These are phyloP conservation scores for Mastomys coucha DNA, from an alignment of 2,113 vertebrate species.

Conservation along the genomic window DNA sequence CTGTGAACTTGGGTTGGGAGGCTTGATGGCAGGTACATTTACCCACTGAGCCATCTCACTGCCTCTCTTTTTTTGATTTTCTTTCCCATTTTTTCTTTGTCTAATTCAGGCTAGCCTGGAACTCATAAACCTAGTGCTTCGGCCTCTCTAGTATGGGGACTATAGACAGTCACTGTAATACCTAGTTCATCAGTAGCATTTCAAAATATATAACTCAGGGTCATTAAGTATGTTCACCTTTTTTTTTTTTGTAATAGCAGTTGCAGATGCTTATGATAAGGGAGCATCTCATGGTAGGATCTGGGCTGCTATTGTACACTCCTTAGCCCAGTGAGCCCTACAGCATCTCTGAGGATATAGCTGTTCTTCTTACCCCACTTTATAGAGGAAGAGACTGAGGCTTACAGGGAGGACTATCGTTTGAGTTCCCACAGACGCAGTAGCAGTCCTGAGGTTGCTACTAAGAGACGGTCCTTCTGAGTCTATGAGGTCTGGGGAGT, in stretches of 20 bases:
- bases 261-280: not conserved
- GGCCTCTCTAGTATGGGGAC: not conserved
- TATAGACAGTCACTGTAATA: not conserved
- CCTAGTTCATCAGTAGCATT: not conserved
- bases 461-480: not conserved
- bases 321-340: rapidly evolving
- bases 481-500: not conserved
- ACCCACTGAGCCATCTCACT: not conserved
- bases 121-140: not conserved
- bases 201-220: not conserved
- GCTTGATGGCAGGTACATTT: not conserved
- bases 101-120: not conserved
- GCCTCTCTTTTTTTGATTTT: not conserved
- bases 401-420: not conserved
- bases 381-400: slow-evolving; percentile 3
- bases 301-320: not conserved
- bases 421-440: too few species aligned
- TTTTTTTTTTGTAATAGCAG: not conserved
- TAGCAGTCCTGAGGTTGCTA: too few species aligned
- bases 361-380: too few species aligned
- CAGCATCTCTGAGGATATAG: not conserved
- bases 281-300: rapidly evolving
- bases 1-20: not conserved
- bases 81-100: not conserved
- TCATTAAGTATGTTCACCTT: not conserved